Conservation (phyloP, 2,888 invertebrate species). For the Steinernema hermaphroditum region DNA sequence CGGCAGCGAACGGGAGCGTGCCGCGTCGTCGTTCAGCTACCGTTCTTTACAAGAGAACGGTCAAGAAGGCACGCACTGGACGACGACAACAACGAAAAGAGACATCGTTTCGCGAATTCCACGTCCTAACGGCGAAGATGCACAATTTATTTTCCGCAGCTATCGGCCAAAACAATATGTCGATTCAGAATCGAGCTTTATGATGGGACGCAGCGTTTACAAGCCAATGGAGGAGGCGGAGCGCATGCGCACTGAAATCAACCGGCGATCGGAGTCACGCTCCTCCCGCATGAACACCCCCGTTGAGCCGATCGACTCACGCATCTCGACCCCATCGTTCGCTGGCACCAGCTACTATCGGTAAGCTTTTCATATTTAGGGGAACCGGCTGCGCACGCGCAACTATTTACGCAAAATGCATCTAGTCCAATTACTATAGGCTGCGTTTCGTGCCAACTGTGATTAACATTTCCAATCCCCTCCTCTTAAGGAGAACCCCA, state of each 20-base stretch:
- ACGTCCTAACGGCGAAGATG: constrained; percentile 27
- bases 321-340: constrained; percentile 10
- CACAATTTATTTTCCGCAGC: constrained; percentile 21
- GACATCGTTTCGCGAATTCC: constrained; percentile 23
- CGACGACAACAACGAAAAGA: constrained; percentile 13
- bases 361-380: constrained; percentile 18
- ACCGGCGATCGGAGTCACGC: constrained; percentile 36
- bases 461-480: constrained; percentile 28
- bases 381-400: neutral
- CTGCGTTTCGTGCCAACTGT: constrained; percentile 13
- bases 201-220: constrained; percentile 52
- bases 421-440: constrained; percentile 14
- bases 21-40: neutral
- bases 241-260: constrained; percentile 46
- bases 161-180: constrained; percentile 24
- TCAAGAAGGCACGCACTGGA: neutral
- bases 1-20: neutral
- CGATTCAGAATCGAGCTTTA: constrained; percentile 25
- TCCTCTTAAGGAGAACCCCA: neutral
- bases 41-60: neutral
- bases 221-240: constrained; percentile 53
- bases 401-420: constrained; percentile 16
- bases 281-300: constrained; percentile 31
- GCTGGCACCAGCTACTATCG: constrained; percentile 1
- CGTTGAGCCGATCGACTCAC: constrained; percentile 26